These are phyloP conservation scores for Rattus norvegicus DNA, from an alignment of 2,113 vertebrate species.

Conservation along the genomic window DNA sequence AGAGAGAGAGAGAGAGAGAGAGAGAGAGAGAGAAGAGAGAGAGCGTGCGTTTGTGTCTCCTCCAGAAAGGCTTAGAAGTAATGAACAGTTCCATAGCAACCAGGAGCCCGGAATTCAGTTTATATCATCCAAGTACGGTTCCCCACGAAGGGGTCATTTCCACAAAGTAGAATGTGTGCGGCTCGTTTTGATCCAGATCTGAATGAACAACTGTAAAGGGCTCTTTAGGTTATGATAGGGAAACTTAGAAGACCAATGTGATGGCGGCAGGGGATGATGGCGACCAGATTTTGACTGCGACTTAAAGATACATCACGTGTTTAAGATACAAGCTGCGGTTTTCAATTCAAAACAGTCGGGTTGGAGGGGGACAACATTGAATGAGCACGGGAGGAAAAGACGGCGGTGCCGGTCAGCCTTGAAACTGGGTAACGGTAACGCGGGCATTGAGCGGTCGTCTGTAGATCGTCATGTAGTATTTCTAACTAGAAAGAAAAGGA, in stretches of 20 bases:
- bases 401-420: not conserved
- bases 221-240: not conserved
- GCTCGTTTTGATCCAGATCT: not conserved
- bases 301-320: slow-evolving; percentile 22
- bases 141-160: not conserved
- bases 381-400: not conserved
- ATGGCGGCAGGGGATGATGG: not conserved
- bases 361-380: not conserved
- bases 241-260: not conserved
- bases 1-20: not conserved
- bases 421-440: not conserved
- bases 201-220: not conserved
- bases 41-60: not conserved
- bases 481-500: not conserved
- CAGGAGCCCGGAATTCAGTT: not conserved
- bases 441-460: not conserved
- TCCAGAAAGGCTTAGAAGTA: not conserved
- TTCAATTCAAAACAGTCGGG: not conserved
- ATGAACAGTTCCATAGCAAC: not conserved
- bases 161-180: not conserved
- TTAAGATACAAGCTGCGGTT: not conserved
- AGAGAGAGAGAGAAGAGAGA: no score
- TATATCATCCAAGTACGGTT: not conserved
- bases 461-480: not conserved
- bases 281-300: slow-evolving; percentile 27